phyloP scores from a whole-genome alignment of 2,797 vertebrate genomes.

The Acomys russatus region DNA sequence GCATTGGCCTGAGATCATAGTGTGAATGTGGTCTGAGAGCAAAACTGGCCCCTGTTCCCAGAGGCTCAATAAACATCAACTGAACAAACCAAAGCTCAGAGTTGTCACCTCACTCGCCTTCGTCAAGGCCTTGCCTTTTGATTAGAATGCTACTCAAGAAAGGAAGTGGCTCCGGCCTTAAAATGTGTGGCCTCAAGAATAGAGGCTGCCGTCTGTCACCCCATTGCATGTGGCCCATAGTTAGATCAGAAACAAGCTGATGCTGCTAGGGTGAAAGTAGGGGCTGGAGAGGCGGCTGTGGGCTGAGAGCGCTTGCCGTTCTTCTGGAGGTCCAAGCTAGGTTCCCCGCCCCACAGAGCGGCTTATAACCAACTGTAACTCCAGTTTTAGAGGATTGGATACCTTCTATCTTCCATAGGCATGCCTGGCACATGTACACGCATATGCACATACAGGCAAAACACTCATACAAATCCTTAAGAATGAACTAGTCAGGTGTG shows the following conservation, averaged over 20 bases:
- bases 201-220: neutral
- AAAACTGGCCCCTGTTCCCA: neutral
- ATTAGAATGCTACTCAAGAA: neutral
- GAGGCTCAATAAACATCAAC: conserved; percentile 50
- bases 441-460: neutral
- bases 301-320: neutral
- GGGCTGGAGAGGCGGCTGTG: neutral
- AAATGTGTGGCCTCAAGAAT: neutral
- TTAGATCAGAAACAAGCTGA: neutral
- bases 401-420: neutral
- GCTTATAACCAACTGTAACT: neutral
- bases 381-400: neutral
- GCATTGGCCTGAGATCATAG: neutral
- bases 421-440: neutral
- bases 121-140: neutral
- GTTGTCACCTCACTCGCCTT: neutral
- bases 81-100: neutral
- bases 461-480: neutral
- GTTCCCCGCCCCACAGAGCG: neutral
- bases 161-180: neutral
- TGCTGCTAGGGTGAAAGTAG: neutral
- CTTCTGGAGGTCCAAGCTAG: neutral
- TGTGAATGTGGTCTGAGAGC: neutral
- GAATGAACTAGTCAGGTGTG: neutral
- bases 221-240: too few species aligned